These are phyloP conservation scores for Dasyurus viverrinus DNA, from an alignment of 2,113 vertebrate genomes.

Conservation along the genomic window DNA sequence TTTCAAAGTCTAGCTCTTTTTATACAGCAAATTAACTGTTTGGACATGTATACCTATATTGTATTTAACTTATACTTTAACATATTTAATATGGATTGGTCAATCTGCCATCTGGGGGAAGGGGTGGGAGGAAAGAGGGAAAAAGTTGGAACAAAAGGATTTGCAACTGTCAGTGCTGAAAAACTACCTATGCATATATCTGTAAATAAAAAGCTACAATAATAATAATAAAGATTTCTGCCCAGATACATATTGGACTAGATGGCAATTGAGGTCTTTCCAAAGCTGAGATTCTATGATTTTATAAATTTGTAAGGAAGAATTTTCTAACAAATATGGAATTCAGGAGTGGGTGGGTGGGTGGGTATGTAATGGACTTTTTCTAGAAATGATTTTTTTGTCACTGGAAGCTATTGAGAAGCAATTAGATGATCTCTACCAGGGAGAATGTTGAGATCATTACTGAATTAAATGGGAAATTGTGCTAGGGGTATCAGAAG, in stretches of 20 bases:
- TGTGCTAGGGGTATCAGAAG: not conserved
- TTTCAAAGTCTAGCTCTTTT: too few relatives aligned
- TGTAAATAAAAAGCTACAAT: too few relatives aligned
- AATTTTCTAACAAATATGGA: not conserved
- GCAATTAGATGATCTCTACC: too few relatives aligned
- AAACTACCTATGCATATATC: too few relatives aligned
- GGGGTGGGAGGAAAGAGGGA: too few relatives aligned
- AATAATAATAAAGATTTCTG: not conserved
- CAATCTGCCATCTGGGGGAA: too few relatives aligned
- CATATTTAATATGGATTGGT: too few relatives aligned
- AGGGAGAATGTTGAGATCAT: not conserved
- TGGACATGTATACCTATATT: too few relatives aligned
- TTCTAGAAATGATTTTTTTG: not conserved
- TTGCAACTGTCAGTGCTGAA: too few relatives aligned
- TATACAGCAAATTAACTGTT: too few relatives aligned
- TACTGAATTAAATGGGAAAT: not conserved
- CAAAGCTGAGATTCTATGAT: not conserved
- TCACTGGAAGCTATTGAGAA: not conserved
- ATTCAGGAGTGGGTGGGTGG: not conserved
- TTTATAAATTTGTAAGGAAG: not conserved
- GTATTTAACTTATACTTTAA: too few relatives aligned
- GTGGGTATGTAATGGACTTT: not conserved
- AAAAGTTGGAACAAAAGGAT: too few relatives aligned
- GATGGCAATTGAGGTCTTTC: not conserved
- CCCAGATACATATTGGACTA: not conserved